Percentiles rank a stretch among this genome's conserved stretches.
Evolutionary conservation across 2,888 invertebrate genomes (phyloP).

Genomic region (Epistrophe grossulariae): DNA sequence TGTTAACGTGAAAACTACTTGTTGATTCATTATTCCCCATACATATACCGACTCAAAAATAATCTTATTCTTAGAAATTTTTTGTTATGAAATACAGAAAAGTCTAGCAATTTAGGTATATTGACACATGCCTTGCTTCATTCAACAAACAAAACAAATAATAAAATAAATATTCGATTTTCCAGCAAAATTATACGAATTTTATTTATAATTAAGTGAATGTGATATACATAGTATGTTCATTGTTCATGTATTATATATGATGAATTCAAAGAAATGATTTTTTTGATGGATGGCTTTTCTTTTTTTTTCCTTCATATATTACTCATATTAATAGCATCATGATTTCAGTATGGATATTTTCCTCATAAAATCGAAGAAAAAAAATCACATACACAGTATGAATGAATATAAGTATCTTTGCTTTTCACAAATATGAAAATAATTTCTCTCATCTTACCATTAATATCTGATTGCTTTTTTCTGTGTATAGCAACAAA

Average conservation of each 20-base stretch:
- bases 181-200: neutral
- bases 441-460: slow-evolving; percentile 15
- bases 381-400: neutral
- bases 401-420: neutral
- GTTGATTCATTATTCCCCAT: slow-evolving; percentile 1
- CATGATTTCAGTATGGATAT: slow-evolving; percentile 8
- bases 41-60: neutral
- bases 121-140: slow-evolving; percentile 4
- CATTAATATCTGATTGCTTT: slow-evolving; percentile 12
- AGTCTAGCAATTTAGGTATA: neutral
- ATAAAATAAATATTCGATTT: slow-evolving; percentile 1
- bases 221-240: too few relatives aligned
- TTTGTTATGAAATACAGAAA: neutral
- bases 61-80: neutral
- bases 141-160: neutral
- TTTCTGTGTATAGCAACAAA: neutral
- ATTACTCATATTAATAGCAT: slow-evolving; percentile 1
- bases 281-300: slow-evolving; percentile 14
- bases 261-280: neutral
- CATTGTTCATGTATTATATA: neutral
- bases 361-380: neutral
- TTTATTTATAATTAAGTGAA: slow-evolving; percentile 5
- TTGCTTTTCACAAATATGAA: neutral
- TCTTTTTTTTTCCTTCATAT: neutral
- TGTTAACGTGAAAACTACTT: neutral